Evolutionary conservation across 53 echinoderm and acorn worm genomes (phyloP).

Genomic region (Paelopatides confundens): DNA sequence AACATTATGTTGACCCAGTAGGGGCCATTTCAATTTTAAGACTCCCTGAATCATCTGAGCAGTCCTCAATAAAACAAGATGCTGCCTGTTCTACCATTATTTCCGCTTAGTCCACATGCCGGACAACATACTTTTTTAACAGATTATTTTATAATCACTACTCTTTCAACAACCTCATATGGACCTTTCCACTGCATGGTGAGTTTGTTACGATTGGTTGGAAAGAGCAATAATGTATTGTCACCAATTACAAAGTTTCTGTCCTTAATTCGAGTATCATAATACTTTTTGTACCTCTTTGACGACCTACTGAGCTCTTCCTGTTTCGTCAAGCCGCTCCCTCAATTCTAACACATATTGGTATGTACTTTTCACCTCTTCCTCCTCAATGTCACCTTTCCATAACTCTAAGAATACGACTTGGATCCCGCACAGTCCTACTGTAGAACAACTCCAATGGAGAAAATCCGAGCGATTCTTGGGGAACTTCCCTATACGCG

Average conservation of each 20-base stretch:
- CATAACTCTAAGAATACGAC: background rate
- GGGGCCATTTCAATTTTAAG: background rate
- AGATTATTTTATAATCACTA: conserved; percentile 55
- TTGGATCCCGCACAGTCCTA: background rate
- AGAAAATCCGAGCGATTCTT: background rate
- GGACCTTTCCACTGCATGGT: conserved; percentile 66
- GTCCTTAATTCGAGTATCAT: conserved; percentile 16
- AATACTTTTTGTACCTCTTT: conserved; percentile 41
- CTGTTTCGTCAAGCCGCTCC: conserved; percentile 41
- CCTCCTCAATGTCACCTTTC: background rate
- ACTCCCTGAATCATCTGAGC: background rate
- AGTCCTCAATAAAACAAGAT: background rate
- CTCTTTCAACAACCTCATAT: conserved; percentile 13
- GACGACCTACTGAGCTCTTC: conserved; percentile 43
- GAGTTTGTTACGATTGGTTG: conserved; percentile 52
- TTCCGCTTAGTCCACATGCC: background rate
- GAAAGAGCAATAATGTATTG: conserved; percentile 21
- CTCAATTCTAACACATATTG: conserved; percentile 38
- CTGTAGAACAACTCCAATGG: background rate
- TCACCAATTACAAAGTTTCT: conserved; percentile 42
- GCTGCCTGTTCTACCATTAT: background rate
- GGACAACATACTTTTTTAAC: conserved; percentile 28
- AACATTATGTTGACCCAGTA: background rate
- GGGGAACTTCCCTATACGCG: background rate
- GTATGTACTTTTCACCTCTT: background rate